Conservation (phyloP, 2,113 vertebrate species). For the Glaucomys volans region DNA sequence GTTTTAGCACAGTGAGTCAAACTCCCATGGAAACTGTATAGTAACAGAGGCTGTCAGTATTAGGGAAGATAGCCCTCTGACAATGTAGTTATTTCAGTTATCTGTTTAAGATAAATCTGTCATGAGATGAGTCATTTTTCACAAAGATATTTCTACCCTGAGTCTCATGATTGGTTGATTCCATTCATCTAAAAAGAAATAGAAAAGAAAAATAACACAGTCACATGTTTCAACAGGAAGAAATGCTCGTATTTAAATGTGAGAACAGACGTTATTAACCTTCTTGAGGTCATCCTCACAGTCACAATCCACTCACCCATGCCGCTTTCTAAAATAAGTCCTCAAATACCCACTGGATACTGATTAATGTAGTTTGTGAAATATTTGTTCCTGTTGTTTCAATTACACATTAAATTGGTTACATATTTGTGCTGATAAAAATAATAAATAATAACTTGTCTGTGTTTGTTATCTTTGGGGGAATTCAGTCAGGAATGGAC, state of each 20-base stretch:
- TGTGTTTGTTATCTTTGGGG: not conserved
- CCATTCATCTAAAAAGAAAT: not conserved
- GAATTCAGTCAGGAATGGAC: conserved; percentile 3
- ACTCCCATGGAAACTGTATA: not conserved
- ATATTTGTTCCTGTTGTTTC: not conserved
- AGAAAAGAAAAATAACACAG: not conserved
- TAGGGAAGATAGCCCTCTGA: not conserved
- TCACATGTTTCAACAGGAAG: not conserved
- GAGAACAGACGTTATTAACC: not conserved
- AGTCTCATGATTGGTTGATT: not conserved
- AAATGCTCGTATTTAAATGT: not conserved
- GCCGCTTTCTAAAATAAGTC: not conserved
- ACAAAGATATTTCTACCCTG: not conserved
- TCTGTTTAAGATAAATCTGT: conserved; percentile 17
- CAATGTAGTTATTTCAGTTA: not conserved
- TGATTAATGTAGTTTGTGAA: not conserved
- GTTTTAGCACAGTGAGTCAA: not conserved
- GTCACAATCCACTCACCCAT: not conserved
- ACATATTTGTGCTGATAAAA: not conserved
- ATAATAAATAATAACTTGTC: not conserved
- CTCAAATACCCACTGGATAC: not conserved
- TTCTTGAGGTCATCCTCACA: not conserved
- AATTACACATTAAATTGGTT: not conserved
- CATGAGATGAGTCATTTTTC: not conserved
- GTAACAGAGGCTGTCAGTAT: not conserved